Percentiles rank a stretch among this genome's conserved stretches.
Conservation (phyloP, 2,797 vertebrate species). For the Merluccius polli region DNA sequence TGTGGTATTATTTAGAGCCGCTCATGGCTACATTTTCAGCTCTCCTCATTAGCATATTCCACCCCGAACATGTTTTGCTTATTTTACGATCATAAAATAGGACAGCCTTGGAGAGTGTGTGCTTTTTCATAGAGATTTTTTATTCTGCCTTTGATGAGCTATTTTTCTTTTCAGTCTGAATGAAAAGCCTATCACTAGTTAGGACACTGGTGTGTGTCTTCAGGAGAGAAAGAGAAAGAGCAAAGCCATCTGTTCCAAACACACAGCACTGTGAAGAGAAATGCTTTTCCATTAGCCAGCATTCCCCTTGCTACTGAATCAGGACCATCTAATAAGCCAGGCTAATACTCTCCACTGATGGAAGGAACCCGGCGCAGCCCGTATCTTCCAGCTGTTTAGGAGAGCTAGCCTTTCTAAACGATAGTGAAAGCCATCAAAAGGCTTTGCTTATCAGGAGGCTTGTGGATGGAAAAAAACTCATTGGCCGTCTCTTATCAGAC, state of each 20-base stretch:
- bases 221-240: too few species aligned
- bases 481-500: conserved; percentile 53
- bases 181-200: background rate
- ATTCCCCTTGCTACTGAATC: conserved; percentile 28
- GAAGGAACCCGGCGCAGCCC: conserved; percentile 30
- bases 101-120: too few species aligned
- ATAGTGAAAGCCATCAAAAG: conserved; percentile 44
- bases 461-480: conserved; percentile 44
- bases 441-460: conserved; percentile 32
- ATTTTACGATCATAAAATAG: background rate
- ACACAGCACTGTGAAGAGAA: background rate
- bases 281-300: conserved; percentile 15
- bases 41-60: background rate
- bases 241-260: background rate
- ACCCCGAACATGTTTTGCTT: background rate
- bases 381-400: conserved; percentile 22
- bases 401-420: background rate
- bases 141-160: background rate
- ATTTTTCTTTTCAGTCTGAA: background rate
- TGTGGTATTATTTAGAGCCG: background rate
- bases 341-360: conserved; percentile 32
- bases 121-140: background rate
- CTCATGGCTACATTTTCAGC: too few species aligned
- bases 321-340: conserved; percentile 24
- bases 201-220: background rate